Conservation (phyloP, 2,888 invertebrate species). For the Bombylius major region DNA sequence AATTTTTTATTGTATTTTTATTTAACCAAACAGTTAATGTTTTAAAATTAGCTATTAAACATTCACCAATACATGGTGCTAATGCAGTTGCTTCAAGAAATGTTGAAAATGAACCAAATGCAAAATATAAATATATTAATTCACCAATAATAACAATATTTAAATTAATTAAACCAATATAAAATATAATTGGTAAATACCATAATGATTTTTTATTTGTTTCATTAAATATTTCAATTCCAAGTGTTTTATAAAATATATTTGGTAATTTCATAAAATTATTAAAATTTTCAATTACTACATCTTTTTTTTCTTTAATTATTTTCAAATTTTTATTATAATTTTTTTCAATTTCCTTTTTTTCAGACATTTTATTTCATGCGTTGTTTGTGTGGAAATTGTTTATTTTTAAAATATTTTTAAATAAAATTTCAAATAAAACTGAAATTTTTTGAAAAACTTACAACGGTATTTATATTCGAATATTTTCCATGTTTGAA, state of each 20-base stretch:
- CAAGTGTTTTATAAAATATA: slow-evolving; percentile 21
- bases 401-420: no score
- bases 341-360: no score
- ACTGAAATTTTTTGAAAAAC: no score
- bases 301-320: no score
- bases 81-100: slow-evolving; percentile 28
- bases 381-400: no score
- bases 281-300: slow-evolving; percentile 6
- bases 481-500: no score
- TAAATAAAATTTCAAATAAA: no score
- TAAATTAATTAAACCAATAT: slow-evolving; percentile 21
- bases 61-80: slow-evolving; percentile 23
- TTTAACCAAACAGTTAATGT: slow-evolving; percentile 22
- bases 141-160: slow-evolving; percentile 21
- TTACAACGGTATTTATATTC: no score
- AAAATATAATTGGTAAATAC: slow-evolving; percentile 9
- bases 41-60: slow-evolving; percentile 23
- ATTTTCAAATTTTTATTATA: no score
- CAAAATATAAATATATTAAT: slow-evolving; percentile 21
- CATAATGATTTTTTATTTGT: background rate
- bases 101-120: slow-evolving; percentile 20
- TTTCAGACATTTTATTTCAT: no score
- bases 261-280: slow-evolving; percentile 21
- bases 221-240: slow-evolving; percentile 20
- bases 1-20: slow-evolving; percentile 16